phyloP scores from a whole-genome alignment of 2,113 vertebrate species.

The Passer domesticus region DNA sequence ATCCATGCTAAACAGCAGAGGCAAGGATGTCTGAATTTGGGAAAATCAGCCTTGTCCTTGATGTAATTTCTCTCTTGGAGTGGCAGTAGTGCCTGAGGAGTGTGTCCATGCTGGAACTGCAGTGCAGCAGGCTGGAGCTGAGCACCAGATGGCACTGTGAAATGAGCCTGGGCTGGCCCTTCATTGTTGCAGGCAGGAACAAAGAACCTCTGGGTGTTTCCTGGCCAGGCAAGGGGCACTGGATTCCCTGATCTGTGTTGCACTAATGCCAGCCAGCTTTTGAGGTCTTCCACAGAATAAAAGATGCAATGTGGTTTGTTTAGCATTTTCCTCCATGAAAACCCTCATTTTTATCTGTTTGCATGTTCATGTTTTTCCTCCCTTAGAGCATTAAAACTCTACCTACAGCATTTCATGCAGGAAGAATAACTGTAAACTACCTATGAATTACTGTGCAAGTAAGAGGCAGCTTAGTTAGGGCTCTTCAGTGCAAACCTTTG shows the following conservation, averaged over 20 bases:
- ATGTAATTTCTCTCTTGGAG: background rate
- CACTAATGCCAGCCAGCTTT: too few species aligned
- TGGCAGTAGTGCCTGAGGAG: background rate
- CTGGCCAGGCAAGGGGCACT: background rate
- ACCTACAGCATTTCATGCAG: background rate
- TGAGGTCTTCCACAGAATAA: background rate
- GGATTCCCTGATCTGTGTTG: background rate
- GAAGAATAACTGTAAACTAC: background rate
- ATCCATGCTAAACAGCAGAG: background rate
- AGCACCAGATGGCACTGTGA: constrained; percentile 31
- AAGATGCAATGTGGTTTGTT: background rate
- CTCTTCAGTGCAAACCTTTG: background rate
- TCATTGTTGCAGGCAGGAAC: background rate
- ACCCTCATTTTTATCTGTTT: background rate
- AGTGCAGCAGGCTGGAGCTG: background rate
- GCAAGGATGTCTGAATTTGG: background rate
- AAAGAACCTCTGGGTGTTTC: background rate
- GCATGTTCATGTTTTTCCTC: background rate
- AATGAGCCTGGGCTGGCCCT: background rate
- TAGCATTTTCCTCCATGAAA: background rate
- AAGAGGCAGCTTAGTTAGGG: background rate
- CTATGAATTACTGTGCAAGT: background rate
- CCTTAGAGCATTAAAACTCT: background rate
- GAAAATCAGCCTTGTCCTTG: background rate
- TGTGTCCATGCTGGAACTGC: background rate